Percentiles rank a stretch among this genome's conserved stretches.
Evolutionary conservation across 2,888 invertebrate genomes (phyloP).

Genomic region (Macrophya alboannulata): DNA sequence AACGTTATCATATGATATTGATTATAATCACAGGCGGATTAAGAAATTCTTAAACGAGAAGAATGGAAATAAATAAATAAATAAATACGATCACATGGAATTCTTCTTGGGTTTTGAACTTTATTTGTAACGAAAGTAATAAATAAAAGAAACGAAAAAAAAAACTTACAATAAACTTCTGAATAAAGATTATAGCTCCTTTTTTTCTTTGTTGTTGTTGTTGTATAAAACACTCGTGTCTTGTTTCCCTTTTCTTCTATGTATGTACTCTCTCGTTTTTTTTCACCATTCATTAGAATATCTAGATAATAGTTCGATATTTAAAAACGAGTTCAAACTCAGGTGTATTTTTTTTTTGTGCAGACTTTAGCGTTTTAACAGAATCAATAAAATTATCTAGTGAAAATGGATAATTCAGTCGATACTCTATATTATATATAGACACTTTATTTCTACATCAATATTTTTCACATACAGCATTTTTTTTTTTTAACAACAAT

Average conservation of each 20-base stretch:
- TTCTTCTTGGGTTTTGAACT: slow-evolving; percentile 58
- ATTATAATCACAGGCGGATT: slow-evolving; percentile 59
- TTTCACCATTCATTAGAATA: neutral
- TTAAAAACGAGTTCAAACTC: neutral
- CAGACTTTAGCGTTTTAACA: neutral
- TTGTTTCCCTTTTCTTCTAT: neutral
- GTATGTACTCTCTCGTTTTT: neutral
- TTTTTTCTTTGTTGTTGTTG: neutral
- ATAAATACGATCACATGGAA: slow-evolving; percentile 5
- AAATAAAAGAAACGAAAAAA: slow-evolving; percentile 62
- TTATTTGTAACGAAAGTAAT: slow-evolving; percentile 68
- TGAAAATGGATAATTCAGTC: neutral
- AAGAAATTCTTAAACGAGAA: slow-evolving; percentile 65
- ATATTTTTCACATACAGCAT: slow-evolving; percentile 34
- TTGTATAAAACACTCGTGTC: neutral
- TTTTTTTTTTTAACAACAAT: neutral
- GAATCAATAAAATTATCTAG: neutral
- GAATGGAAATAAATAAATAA: slow-evolving; percentile 56
- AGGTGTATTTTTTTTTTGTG: neutral
- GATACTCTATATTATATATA: slow-evolving; percentile 9
- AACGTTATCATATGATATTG: slow-evolving; percentile 53
- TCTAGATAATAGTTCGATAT: neutral
- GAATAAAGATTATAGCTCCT: neutral
- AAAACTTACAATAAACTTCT: neutral
- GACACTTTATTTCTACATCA: slow-evolving; percentile 37